phyloP scores from a whole-genome alignment of 2,888 invertebrate genomes.

The Torymus texanus region DNA sequence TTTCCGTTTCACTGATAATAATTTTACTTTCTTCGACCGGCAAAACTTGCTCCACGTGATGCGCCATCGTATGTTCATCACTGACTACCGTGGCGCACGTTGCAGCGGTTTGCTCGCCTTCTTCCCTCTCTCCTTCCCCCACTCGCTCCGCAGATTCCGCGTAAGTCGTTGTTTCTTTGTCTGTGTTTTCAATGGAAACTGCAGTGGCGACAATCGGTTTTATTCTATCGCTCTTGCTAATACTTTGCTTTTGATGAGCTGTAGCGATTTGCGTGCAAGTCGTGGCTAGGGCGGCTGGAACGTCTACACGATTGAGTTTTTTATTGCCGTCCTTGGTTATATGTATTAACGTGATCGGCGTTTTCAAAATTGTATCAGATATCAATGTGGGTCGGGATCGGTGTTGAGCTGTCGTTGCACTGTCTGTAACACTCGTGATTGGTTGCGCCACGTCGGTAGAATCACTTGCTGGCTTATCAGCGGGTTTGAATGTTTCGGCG shows the following conservation, averaged over 20 bases:
- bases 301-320: slow-evolving; percentile 40
- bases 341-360: slow-evolving; percentile 51
- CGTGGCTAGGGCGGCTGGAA: slow-evolving; percentile 12
- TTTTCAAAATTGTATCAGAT: slow-evolving; percentile 50
- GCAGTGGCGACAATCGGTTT: too few species aligned
- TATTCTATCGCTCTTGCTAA: background rate
- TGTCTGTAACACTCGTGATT: background rate
- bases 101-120: background rate
- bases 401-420: background rate
- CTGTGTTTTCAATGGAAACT: background rate
- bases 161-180: background rate
- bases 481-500: background rate
- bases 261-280: background rate
- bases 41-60: too few species aligned
- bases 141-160: background rate
- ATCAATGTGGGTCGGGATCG: slow-evolving; percentile 46
- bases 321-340: slow-evolving; percentile 41
- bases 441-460: slow-evolving; percentile 17
- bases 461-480: background rate
- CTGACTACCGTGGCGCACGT: background rate
- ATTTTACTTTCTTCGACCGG: too few species aligned
- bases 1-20: too few species aligned
- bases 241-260: background rate
- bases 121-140: background rate
- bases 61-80: background rate